A percentile compares a stretch with the other conserved stretches of the same genome.
phyloP scores from a whole-genome alignment of 2,888 invertebrate species.

The Acleris emargana region DNA sequence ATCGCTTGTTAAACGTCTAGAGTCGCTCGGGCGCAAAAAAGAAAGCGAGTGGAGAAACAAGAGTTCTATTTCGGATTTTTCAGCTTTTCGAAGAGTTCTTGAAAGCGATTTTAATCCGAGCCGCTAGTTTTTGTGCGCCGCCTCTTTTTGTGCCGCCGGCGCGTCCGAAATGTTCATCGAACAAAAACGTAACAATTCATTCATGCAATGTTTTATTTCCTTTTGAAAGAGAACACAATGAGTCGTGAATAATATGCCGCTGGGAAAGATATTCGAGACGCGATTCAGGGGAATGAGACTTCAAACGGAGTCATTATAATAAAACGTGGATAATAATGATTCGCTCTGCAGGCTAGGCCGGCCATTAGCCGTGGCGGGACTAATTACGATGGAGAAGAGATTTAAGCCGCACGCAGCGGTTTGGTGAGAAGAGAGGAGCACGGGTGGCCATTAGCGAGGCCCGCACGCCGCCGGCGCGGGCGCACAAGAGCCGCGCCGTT shows the following conservation, averaged over 20 bases:
- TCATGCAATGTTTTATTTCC: conserved; percentile 68
- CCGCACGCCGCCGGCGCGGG: conserved; percentile 43
- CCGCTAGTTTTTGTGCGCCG: conserved; percentile 25
- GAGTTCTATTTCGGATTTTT: conserved; percentile 26
- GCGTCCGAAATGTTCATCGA: conserved; percentile 63
- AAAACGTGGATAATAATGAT: conserved; percentile 62
- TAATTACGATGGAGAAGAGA: conserved; percentile 62
- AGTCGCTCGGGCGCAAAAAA: conserved; percentile 13
- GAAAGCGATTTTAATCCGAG: conserved; percentile 31
- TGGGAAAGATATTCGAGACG: conserved; percentile 62
- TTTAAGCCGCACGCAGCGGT: conserved; percentile 51
- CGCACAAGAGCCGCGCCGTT: conserved; percentile 57
- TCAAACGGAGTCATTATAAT: conserved; percentile 57
- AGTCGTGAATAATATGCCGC: conserved; percentile 72
- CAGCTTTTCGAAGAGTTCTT: conserved; percentile 26
- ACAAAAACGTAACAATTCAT: conserved; percentile 66
- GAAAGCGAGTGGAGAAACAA: conserved; percentile 15
- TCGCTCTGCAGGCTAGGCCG: conserved; percentile 51
- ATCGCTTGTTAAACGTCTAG: conserved; percentile 11
- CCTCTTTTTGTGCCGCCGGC: conserved; percentile 62
- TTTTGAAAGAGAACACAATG: conserved; percentile 70
- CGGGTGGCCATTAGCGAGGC: conserved; percentile 39
- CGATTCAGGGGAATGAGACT: conserved; percentile 60
- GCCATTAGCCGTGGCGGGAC: conserved; percentile 56
- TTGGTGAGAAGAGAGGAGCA: conserved; percentile 47